Base-by-base conservation (phyloP, 2,888 invertebrate species). In the Pomacea canaliculata region DNA sequence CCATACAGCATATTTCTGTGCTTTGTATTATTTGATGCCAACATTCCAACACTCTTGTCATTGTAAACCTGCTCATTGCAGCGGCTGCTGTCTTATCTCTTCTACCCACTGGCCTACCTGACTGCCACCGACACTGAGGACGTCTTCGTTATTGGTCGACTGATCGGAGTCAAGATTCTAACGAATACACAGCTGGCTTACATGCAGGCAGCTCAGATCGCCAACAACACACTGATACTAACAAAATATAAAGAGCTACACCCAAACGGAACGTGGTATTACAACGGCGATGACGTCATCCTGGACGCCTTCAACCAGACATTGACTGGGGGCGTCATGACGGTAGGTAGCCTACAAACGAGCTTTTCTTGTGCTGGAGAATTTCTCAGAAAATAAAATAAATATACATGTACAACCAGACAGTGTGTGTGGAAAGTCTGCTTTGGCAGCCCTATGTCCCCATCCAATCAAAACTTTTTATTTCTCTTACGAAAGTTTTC, bases 41-140 rank as follows among this genome's bases (percentile, higher is more conserved):
- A 7, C 51, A 56, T 10, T 56, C 8, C 51, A 56, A 56, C 8
- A 8, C 51, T 10, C 23, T 8, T 51, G 51, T 51, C 51, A 10
- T 8, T 51, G 23, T 23, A 23, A 23, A 23, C 51, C 51, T 56
- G 10, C 51, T 56, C 67, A 27, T 23, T 9, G 18, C 37, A 69
- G 69, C 69, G 69, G 7, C 13, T 69, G 9, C 69, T 69, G 51
- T 69, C 69, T 51, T 69, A 69, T 49, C 49, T 69, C 8, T 49
- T 69, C 69, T 69, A 69, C 69, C 69, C 69, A 9, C 51, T 69
- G 69, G 49, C 49, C 49, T 63, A 63, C 63, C n/a, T 63, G 2
- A 12, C 23, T 27, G 63, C 23, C 12, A 27, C 27, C 9, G 63
- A 63, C 63, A 23, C 13, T 10, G 23, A 63, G 19, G 63, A 63